Base-by-base conservation (phyloP, 2,888 invertebrate species). In the Ophioninae sp. region DNA sequence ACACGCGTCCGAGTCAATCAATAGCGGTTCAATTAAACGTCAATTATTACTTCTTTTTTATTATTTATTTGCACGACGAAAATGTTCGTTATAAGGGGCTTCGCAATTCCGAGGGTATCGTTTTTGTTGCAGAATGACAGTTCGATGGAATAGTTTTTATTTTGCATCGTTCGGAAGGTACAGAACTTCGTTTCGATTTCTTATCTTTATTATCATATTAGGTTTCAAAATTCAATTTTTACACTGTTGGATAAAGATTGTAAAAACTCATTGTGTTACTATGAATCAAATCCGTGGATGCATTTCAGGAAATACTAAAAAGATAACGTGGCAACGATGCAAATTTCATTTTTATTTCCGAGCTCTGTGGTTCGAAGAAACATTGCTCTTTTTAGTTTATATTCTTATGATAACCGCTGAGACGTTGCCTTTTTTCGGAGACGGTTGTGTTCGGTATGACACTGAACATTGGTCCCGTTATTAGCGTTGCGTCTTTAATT, bases 11-110 rank as follows among this genome's bases (percentile, higher is more conserved):
- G 78, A 78, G 30, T 83, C 59, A 20, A 65, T 51, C 30, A 5
- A 73, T 78, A 63, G 81, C 76, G 71, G 77, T 73, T 79, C 76
- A 79, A 85, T 84, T 80, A 81, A 80, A 71, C 51, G 84, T 84
- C 81, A 85, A 85, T 85, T 85, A 79, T 39, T 59, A 20, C 63
- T 77, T 82, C 69, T 82, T 85, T 56, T 71, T 65, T 69, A 20
- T 72, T 58, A 67, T 80, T 85, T 85, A 22, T 75, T 64, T 64
- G n/a, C 44, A 44, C 51, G 64, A 61, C 65, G 65, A 71, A 76
- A 37, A 71, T 76, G 69, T 61, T 17, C 56, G 22, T 63, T 63
- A 37, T 41, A n/a, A 51, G 51, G 51, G 13, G 51, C 51, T 51
- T 51, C 51, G 0, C 3, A 13, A 51, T 17, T 51, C 5, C 17